phyloP scores from a whole-genome alignment of 2,888 invertebrate genomes.

The Didymodactylos carnosus region DNA sequence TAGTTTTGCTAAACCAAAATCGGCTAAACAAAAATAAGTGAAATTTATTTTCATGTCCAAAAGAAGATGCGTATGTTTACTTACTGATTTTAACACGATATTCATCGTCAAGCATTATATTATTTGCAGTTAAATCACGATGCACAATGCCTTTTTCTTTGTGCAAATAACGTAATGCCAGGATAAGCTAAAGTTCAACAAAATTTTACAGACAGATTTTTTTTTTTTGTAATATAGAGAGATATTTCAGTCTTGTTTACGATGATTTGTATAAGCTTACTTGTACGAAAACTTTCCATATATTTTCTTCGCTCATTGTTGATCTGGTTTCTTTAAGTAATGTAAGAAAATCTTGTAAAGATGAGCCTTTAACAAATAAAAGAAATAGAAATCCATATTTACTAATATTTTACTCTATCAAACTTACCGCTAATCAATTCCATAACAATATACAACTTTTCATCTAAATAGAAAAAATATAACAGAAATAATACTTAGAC shows the following conservation, averaged over 20 bases:
- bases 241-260: too few species aligned
- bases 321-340: conserved; percentile 34
- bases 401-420: too few species aligned
- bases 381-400: too few species aligned
- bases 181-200: conserved; percentile 32
- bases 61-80: conserved; percentile 14
- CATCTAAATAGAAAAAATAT: conserved; percentile 20
- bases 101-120: conserved; percentile 34
- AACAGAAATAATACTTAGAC: too few species aligned
- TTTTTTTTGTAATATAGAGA: too few species aligned
- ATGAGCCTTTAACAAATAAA: too few species aligned
- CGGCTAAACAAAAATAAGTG: conserved; percentile 25
- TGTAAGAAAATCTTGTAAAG: conserved; percentile 34
- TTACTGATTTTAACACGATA: conserved; percentile 34
- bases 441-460: conserved; percentile 36
- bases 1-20: conserved; percentile 38
- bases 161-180: conserved; percentile 36
- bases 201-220: too few species aligned
- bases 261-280: too few species aligned
- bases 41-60: not conserved
- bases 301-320: conserved; percentile 30
- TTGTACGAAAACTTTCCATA: conserved; percentile 36
- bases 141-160: conserved; percentile 37
- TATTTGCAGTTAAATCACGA: conserved; percentile 32
- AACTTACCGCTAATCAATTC: conserved; percentile 38